Evolutionary conservation across 1,140 invertebrate genomes (phyloP), one percentile per base, ranked within the genome.

Genomic region (Cryptotermes secundus): DNA sequence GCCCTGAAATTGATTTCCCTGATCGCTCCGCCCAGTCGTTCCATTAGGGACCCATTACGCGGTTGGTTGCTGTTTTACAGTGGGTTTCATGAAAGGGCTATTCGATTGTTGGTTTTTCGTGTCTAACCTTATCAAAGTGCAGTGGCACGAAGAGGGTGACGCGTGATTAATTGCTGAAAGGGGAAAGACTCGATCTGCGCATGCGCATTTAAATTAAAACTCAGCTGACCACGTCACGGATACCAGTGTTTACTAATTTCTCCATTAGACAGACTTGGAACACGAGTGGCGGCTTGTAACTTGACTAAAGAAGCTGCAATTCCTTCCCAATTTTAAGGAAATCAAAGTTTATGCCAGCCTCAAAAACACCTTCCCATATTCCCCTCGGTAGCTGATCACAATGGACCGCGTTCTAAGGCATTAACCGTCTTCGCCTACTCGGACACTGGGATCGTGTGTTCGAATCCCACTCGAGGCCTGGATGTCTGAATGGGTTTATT

Each of bases 141-240:
- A 26, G 45, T 12, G 59, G 59, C 59, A 72, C 59, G 59, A 72
- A 72, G n/a, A 72, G 59, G 59, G 26, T 31, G 59, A 31, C 59
- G 59, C 59, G 59, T 72, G 59, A 72, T 72, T 72, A 72, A 72
- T 72, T 72, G 59, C 59, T 7, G n/a, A 26, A 49, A 49, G 45
- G 45, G 45, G 38, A 19, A 49, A 49, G 16, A 49, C 16, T 49
- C 26, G 26, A n/a, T 72, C 26, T 31, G 59, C 59, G 59, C 59
- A n/a, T 72, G 59, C 59, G 59, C 59, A 4, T 31, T 72, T 31
- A 14, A 72, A 72, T 72, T 72, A 72, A 72, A 72, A 72, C 59
- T 72, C 59, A 72, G 59, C 59, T 72, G 59, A 72, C 59, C 59
- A n/a, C 59, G 59, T 72, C 59, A 72, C 59, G 59, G 31, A 72